Evolutionary conservation across 2,797 vertebrate genomes (phyloP), one percentile per base, ranked within the genome.

Genomic region (Acanthornis magna): DNA sequence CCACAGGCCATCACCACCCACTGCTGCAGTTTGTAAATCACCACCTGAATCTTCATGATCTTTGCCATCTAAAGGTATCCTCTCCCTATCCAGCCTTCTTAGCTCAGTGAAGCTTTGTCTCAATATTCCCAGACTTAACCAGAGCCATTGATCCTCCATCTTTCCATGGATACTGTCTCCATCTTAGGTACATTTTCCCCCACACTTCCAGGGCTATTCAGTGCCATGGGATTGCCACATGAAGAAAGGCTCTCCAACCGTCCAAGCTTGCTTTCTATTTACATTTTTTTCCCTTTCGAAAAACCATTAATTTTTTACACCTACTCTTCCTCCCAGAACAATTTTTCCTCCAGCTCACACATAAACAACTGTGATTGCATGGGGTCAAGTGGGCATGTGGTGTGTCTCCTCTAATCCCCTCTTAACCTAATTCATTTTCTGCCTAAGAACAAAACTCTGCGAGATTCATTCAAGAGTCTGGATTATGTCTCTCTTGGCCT

Each of bases 341-440:
- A 14, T 62, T 67, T 32, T 61, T 34, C 14, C 4, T 77, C 25
- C 58, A 22, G 19, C 57, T 78, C 55, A 19, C 81, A 58, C 58
- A 66, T 7, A 92, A 92, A 89, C 82, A 81, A 50, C 61, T 38
- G 32, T 0, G 0, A 55, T 32, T 45, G 51, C 65, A 45, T 1
- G 5, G 65, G 85, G 72, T 48, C 77, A 88, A 71, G 85, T 16
- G 12, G 88, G 93, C 87, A 88, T 94, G 91, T 94, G 68, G 87
- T 45, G 36, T 51, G 65, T 87, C 78, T 87, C 89, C 91, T 73
- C 78, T 91, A 96, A 95, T 95, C 94, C 89, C 93, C 0, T 83
- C 91, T 95, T 92, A 95, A 95, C 91, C 95, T 79, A 92, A 72
- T 95, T 97, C 74, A 78, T 96, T 95, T 95, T 96, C 91, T 89